phyloP scores from a whole-genome alignment of 2,113 vertebrate species.

The Oreochromis tanganicae region DNA sequence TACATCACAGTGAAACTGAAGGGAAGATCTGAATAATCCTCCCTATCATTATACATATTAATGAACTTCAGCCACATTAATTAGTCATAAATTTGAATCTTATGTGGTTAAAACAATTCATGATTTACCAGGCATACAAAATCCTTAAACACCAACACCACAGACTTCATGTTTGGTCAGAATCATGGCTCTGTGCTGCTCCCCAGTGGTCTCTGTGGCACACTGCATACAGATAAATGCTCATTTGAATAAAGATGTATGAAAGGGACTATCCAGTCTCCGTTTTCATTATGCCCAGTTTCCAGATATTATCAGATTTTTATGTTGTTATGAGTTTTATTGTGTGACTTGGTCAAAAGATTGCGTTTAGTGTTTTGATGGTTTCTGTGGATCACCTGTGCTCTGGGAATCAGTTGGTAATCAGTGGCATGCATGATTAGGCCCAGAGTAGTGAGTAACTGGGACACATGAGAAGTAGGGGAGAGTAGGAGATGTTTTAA shows the following conservation, averaged over 20 bases:
- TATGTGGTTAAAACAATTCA: background rate
- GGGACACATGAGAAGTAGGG: background rate
- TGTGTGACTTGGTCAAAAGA: background rate
- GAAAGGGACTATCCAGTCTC: background rate
- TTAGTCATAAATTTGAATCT: background rate
- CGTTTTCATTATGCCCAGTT: background rate
- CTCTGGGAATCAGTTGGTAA: background rate
- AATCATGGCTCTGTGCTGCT: constrained; percentile 32
- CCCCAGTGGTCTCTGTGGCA: constrained; percentile 6
- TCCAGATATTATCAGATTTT: background rate
- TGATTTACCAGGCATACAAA: background rate
- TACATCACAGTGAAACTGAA: background rate
- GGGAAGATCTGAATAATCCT: background rate
- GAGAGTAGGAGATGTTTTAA: background rate
- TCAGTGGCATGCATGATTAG: background rate
- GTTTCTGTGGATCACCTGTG: background rate
- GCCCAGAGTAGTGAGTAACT: background rate
- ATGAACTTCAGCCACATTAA: background rate
- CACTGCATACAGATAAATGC: background rate
- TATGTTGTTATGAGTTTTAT: background rate
- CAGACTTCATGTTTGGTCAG: background rate
- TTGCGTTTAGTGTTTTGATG: background rate
- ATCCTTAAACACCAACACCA: background rate
- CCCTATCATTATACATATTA: background rate
- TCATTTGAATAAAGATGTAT: background rate